Evolutionary conservation across 64 coral and sea anemone genomes (phyloP).

Genomic region (Astreopora myriophthalma): DNA sequence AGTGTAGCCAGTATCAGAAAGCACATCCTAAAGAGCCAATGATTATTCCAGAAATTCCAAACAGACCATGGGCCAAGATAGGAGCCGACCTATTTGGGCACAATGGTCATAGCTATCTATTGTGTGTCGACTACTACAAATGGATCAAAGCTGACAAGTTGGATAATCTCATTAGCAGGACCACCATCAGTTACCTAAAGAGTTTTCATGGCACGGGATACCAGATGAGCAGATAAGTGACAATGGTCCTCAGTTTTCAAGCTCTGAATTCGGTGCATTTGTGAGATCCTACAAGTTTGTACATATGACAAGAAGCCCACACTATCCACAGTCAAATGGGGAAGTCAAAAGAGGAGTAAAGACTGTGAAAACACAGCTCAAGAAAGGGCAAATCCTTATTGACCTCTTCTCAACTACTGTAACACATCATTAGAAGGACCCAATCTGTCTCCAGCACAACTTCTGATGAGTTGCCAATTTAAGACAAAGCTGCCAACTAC

Average conservation of each 20-base stretch:
- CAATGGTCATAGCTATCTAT: neutral
- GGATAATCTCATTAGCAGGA: neutral
- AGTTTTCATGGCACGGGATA: slow-evolving; percentile 55
- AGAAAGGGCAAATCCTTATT: slow-evolving; percentile 57
- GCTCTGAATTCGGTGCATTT: slow-evolving; percentile 53
- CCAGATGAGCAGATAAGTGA: slow-evolving; percentile 60
- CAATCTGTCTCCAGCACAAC: slow-evolving; percentile 35
- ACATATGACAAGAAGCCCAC: slow-evolving; percentile 55
- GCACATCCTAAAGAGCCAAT: slow-evolving; percentile 46
- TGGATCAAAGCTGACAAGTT: slow-evolving; percentile 57
- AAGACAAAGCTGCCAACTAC: too few relatives aligned
- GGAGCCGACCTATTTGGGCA: slow-evolving; percentile 57
- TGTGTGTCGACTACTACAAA: slow-evolving; percentile 65
- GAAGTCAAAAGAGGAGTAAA: too few relatives aligned
- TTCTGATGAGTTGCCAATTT: slow-evolving; percentile 44
- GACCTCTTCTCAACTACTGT: too few relatives aligned
- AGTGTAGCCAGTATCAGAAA: neutral
- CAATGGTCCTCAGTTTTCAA: slow-evolving; percentile 63
- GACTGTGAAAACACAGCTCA: too few relatives aligned
- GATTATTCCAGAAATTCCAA: slow-evolving; percentile 35
- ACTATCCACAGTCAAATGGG: too few relatives aligned
- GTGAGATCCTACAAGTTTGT: slow-evolving; percentile 21
- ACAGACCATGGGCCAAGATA: slow-evolving; percentile 69
- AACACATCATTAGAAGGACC: too few relatives aligned
- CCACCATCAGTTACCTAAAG: slow-evolving; percentile 22